These are phyloP conservation scores for Spodoptera picta DNA, from an alignment of 2,888 invertebrate species.

Conservation along the genomic window DNA sequence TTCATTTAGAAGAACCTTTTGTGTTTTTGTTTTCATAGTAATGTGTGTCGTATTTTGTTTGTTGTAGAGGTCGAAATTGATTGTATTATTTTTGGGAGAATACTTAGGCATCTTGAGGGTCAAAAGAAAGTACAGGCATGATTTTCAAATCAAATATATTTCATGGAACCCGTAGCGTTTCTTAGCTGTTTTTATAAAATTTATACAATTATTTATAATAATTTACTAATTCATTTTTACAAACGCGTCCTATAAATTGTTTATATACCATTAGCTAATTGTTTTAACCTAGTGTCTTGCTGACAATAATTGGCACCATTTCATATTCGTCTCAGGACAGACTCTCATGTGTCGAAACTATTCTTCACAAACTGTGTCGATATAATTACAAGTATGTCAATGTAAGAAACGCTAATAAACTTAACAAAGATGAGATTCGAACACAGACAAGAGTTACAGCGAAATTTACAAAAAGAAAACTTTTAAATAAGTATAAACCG, in stretches of 20 bases:
- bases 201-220: constrained; percentile 78
- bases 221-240: constrained; percentile 72
- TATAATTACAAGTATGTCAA: constrained; percentile 49
- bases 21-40: constrained; percentile 7
- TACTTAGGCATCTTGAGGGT: neutral
- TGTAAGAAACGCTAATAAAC: constrained; percentile 78
- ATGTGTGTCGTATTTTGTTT: constrained; percentile 8
- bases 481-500: constrained; percentile 85
- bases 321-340: constrained; percentile 56
- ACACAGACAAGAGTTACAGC: constrained; percentile 76
- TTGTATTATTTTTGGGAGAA: too few species aligned
- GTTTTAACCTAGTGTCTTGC: constrained; percentile 69
- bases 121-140: constrained; percentile 63
- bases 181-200: constrained; percentile 86
- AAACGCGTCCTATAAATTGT: constrained; percentile 76
- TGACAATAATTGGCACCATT: constrained; percentile 80
- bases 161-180: constrained; percentile 88
- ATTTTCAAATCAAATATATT: constrained; percentile 86
- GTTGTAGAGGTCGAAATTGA: constrained; percentile 5
- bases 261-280: constrained; percentile 62
- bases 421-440: constrained; percentile 81
- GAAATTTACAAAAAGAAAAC: constrained; percentile 64
- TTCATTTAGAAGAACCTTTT: constrained; percentile 27
- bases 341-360: constrained; percentile 53
- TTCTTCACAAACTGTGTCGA: constrained; percentile 53